Percentiles rank a stretch among this genome's conserved stretches.
Conservation (phyloP, 2,113 vertebrate genomes). For the Meles meles region DNA sequence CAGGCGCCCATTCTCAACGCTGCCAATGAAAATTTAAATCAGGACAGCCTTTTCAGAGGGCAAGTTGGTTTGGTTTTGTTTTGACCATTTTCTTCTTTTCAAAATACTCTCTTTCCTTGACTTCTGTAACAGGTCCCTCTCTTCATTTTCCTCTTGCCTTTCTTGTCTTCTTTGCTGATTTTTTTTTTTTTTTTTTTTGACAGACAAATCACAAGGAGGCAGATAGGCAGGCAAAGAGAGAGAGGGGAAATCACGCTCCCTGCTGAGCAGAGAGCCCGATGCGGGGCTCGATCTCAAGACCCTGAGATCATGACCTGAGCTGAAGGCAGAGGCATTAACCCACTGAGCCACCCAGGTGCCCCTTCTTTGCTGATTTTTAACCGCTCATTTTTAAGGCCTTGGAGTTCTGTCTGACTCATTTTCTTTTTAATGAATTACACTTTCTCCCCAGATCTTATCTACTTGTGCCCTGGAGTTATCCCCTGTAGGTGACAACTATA, state of each 20-base stretch:
- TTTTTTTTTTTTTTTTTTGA: too few relatives aligned
- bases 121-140: neutral
- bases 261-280: too few relatives aligned
- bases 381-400: neutral
- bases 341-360: too few relatives aligned
- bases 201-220: too few relatives aligned
- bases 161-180: neutral
- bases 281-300: too few relatives aligned
- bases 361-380: slow-evolving; percentile 23
- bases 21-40: neutral
- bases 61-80: neutral
- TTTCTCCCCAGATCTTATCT: neutral
- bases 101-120: neutral
- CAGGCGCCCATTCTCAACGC: neutral
- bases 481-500: neutral
- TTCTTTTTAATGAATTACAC: slow-evolving; percentile 14
- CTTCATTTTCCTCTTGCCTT: slow-evolving; percentile 10
- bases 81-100: slow-evolving; percentile 14
- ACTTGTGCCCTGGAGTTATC: neutral
- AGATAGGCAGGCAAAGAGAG: too few relatives aligned
- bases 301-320: too few relatives aligned
- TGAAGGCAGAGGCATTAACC: too few relatives aligned
- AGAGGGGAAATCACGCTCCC: too few relatives aligned
- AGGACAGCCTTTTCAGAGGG: neutral
- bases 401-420: neutral